Percentiles rank a stretch among this genome's conserved stretches.
These are phyloP conservation scores for Enteromius thamalakanensis DNA, from an alignment of 2,797 vertebrate species.

Conservation along the genomic window DNA sequence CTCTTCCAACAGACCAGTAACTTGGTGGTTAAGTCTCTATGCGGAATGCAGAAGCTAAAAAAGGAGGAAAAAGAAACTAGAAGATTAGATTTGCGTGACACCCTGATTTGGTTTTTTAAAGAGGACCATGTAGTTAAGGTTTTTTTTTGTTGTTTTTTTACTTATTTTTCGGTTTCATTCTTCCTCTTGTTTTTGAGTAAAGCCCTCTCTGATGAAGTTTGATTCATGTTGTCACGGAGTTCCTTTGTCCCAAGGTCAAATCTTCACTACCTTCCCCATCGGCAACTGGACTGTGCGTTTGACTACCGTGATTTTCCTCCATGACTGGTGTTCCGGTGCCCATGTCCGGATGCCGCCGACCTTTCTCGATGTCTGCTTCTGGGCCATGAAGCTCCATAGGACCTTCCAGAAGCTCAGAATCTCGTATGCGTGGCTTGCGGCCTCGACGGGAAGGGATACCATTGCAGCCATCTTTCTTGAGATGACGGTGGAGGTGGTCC, in stretches of 20 bases:
- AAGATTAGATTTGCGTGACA: conserved; percentile 88
- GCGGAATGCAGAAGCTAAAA: conserved; percentile 71
- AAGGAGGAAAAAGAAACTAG: conserved; percentile 79
- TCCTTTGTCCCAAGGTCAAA: conserved; percentile 69
- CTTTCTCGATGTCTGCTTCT: conserved; percentile 72
- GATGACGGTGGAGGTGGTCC: conserved; percentile 97
- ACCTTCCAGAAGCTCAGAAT: conserved; percentile 74
- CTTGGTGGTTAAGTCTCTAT: conserved; percentile 73
- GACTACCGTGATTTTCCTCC: conserved; percentile 63
- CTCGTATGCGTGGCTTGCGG: conserved; percentile 88
- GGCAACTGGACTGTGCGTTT: conserved; percentile 72
- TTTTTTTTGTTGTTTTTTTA: conserved; percentile 59
- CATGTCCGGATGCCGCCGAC: conserved; percentile 70
- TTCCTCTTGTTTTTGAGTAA: conserved; percentile 74
- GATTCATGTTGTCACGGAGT: conserved; percentile 69
- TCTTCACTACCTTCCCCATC: conserved; percentile 70
- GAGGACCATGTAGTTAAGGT: conserved; percentile 80
- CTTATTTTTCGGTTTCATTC: conserved; percentile 69
- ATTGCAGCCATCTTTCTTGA: conserved; percentile 98
- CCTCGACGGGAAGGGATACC: conserved; percentile 91
- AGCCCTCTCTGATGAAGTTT: conserved; percentile 72
- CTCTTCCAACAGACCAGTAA: conserved; percentile 74
- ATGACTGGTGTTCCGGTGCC: conserved; percentile 33
- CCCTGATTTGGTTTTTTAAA: conserved; percentile 84
- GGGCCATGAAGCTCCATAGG: conserved; percentile 66